Conservation (phyloP, 2,888 invertebrate genomes). For the Orthosia gracilis region DNA sequence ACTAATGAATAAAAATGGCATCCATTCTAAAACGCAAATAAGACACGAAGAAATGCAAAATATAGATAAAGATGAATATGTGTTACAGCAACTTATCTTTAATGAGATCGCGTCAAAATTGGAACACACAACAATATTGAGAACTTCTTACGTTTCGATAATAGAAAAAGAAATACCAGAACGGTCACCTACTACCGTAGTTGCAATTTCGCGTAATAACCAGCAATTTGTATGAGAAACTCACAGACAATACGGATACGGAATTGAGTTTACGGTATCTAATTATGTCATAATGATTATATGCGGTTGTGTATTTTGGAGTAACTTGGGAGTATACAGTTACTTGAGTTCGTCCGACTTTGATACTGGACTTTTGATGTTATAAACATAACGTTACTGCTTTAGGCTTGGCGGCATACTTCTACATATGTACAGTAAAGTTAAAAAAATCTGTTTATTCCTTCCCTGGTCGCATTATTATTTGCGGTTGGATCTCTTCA, state of each 20-base stretch:
- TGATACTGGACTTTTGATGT: constrained; percentile 25
- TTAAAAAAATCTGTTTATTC: background rate
- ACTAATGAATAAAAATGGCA: background rate
- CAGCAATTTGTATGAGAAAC: constrained; percentile 85
- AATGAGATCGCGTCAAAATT: constrained; percentile 26
- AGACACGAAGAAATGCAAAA: background rate
- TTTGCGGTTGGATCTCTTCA: too few species aligned
- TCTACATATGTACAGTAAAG: background rate
- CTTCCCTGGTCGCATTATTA: too few species aligned
- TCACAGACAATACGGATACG: constrained; percentile 81
- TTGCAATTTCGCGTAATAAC: constrained; percentile 83
- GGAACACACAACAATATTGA: constrained; percentile 42
- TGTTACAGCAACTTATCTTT: constrained; percentile 13
- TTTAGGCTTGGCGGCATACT: background rate
- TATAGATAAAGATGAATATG: background rate
- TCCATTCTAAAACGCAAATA: background rate
- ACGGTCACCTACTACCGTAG: constrained; percentile 79
- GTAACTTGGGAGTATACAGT: constrained; percentile 61
- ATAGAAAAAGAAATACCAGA: constrained; percentile 65
- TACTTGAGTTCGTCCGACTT: constrained; percentile 53
- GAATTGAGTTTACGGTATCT: constrained; percentile 86
- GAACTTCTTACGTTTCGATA: constrained; percentile 41
- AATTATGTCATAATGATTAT: constrained; percentile 79
- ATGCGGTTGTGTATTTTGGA: constrained; percentile 70
- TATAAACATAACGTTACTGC: constrained; percentile 17